A percentile compares a stretch with the other conserved stretches of the same genome.
Conservation (phyloP, 2,888 invertebrate species). For the Drosophila koepferae region DNA sequence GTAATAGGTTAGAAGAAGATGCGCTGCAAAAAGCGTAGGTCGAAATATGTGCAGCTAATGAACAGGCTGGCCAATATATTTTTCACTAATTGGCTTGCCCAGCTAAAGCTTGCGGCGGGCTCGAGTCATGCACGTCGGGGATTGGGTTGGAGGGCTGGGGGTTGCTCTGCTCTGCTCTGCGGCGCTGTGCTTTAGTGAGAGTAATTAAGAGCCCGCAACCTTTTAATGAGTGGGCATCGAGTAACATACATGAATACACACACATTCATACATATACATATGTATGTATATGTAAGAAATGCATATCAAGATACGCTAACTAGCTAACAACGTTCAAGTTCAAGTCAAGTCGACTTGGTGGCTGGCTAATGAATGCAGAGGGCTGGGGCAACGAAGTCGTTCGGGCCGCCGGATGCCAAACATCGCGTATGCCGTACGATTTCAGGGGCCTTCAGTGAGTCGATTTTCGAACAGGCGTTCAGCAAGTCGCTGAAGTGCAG, state of each 20-base stretch:
- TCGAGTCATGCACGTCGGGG: no score
- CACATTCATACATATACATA: background rate
- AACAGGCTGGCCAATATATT: conserved; percentile 69
- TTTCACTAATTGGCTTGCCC: conserved; percentile 83
- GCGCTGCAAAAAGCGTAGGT: conserved; percentile 82
- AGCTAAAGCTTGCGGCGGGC: conserved; percentile 4
- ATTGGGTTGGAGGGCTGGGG: background rate
- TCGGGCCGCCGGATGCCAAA: conserved; percentile 10
- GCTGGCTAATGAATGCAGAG: background rate
- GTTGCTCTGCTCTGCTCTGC: background rate
- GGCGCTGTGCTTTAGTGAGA: background rate
- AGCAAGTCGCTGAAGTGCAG: conserved; percentile 52
- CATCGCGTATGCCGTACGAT: conserved; percentile 62
- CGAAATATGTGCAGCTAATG: conserved; percentile 83
- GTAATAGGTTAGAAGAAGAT: conserved; percentile 84
- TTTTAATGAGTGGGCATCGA: conserved; percentile 47
- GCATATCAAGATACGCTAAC: background rate
- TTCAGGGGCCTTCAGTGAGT: conserved; percentile 83
- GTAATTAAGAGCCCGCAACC: conserved; percentile 56
- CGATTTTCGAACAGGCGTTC: conserved; percentile 78
- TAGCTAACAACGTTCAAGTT: conserved; percentile 1
- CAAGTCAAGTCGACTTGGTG: conserved; percentile 2
- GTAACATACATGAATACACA: background rate
- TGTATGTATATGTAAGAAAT: background rate
- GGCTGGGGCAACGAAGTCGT: conserved; percentile 38